phyloP scores from a whole-genome alignment of 2,113 vertebrate species.

The Antechinus flavipes region DNA sequence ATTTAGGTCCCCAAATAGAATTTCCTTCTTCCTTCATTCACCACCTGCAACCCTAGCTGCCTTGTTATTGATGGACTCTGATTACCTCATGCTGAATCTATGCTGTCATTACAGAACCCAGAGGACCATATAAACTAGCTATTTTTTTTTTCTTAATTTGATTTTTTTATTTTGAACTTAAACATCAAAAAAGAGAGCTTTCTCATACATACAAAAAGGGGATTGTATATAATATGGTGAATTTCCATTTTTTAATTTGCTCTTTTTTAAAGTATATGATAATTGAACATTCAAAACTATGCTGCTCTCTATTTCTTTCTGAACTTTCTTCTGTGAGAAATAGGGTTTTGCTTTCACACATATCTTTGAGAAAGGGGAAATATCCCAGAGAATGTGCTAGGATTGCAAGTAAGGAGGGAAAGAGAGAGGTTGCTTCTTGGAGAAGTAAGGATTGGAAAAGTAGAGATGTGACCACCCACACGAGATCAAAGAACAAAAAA shows the following conservation, averaged over 20 bases:
- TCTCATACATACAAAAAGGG: not conserved
- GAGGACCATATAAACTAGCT: not conserved
- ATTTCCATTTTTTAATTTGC: not conserved
- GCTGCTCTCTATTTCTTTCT: not conserved
- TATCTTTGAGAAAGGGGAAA: too few species aligned
- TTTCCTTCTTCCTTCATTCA: not conserved
- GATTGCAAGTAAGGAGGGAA: too few species aligned
- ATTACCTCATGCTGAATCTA: not conserved
- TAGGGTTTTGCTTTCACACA: too few species aligned
- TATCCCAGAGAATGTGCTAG: too few species aligned
- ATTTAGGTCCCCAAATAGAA: not conserved
- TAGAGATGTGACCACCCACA: too few species aligned
- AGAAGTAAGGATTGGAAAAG: too few species aligned
- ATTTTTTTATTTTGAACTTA: not conserved
- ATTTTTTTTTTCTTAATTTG: not conserved
- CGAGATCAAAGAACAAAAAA: too few species aligned
- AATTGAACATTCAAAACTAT: not conserved
- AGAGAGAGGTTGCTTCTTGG: too few species aligned
- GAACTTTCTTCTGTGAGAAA: not conserved
- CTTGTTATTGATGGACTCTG: not conserved
- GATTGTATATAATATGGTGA: not conserved
- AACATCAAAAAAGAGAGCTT: not conserved
- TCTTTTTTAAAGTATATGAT: not conserved
- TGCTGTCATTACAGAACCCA: not conserved
- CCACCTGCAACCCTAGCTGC: not conserved